These are phyloP conservation scores for Chiroxiphia lanceolata DNA, from an alignment of 2,797 vertebrate genomes.

Conservation along the genomic window DNA sequence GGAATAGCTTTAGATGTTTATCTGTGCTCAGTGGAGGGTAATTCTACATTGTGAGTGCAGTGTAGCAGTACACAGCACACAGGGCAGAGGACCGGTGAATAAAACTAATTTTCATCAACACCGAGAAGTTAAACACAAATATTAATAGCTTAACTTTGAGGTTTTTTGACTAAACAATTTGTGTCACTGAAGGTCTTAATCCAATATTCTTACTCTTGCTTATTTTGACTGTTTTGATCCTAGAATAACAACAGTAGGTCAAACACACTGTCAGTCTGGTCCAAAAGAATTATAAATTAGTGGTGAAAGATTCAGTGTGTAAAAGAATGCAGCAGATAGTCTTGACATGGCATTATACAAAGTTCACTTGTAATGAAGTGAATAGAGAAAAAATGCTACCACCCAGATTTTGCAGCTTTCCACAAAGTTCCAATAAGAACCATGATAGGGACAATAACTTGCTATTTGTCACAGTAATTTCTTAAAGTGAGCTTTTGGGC, in stretches of 20 bases:
- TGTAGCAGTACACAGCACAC: neutral
- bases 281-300: neutral
- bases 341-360: slow-evolving; percentile 25
- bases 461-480: slow-evolving; percentile 25
- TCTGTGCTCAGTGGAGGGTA: neutral
- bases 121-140: neutral
- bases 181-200: neutral
- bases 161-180: neutral
- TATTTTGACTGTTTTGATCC: slow-evolving; percentile 16
- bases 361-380: slow-evolving; percentile 38
- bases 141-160: neutral
- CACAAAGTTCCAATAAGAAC: slow-evolving; percentile 21
- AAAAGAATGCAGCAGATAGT: slow-evolving; percentile 45
- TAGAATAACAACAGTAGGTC: slow-evolving; percentile 19
- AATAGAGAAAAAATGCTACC: slow-evolving; percentile 6
- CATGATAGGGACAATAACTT: slow-evolving; percentile 45
- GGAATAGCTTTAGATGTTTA: neutral
- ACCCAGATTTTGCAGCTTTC: slow-evolving; percentile 46
- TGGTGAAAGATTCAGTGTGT: neutral
- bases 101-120: neutral
- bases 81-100: neutral
- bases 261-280: neutral
- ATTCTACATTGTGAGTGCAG: neutral
- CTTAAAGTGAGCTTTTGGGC: slow-evolving; percentile 64
- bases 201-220: neutral